phyloP scores from a whole-genome alignment of 2,888 invertebrate species.

The Cinara cedri region DNA sequence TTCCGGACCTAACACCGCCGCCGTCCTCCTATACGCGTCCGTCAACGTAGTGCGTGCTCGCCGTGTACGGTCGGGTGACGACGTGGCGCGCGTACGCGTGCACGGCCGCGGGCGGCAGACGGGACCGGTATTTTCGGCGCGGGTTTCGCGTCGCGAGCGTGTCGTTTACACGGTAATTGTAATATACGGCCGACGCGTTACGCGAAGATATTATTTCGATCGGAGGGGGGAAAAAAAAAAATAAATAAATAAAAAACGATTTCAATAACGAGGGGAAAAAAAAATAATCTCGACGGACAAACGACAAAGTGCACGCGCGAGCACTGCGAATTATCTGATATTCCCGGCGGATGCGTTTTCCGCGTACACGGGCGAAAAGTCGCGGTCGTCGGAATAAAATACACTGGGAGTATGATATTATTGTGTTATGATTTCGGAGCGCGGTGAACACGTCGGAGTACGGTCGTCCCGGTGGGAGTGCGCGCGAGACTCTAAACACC shows the following conservation, averaged over 20 bases:
- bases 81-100: no score
- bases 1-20: conserved; percentile 43
- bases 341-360: no score
- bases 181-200: no score
- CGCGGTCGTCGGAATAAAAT: no score
- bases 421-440: neutral
- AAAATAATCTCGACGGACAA: neutral
- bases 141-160: neutral
- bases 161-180: no score
- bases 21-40: conserved; percentile 37
- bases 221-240: neutral
- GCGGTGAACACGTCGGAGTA: conserved; percentile 12
- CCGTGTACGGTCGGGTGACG: neutral
- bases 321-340: no score
- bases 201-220: neutral
- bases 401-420: no score
- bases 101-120: neutral
- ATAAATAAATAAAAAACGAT: neutral
- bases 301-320: no score
- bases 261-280: no score
- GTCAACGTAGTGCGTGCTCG: conserved; percentile 31
- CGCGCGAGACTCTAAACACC: conserved; percentile 58
- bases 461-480: conserved; percentile 52
- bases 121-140: neutral
- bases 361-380: no score